Evolutionary conservation across 2,888 invertebrate species (phyloP).

Genomic region (Argynnis bischoffii): DNA sequence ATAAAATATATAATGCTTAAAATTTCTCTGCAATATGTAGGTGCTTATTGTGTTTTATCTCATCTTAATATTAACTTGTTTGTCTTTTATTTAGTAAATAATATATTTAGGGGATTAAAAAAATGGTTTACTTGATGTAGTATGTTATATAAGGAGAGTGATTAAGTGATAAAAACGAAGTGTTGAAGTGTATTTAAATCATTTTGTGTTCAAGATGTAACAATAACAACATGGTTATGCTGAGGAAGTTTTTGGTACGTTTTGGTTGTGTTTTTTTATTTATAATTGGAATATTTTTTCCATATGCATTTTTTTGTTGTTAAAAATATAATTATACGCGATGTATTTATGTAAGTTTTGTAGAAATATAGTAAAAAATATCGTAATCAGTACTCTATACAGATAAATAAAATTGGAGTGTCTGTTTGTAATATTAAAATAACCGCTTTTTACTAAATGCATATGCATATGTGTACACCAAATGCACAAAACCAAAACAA

Average conservation of each 20-base stretch:
- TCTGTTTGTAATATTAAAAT: no score
- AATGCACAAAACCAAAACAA: no score
- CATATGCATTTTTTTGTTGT: not conserved
- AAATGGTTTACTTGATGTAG: not conserved
- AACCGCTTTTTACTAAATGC: no score
- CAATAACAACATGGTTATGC: constrained; percentile 63
- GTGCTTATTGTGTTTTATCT: no score
- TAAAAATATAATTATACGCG: no score
- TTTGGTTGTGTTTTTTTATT: constrained; percentile 31
- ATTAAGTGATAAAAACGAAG: constrained; percentile 12
- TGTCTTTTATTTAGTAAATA: not conserved
- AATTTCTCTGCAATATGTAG: no score
- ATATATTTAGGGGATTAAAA: not conserved
- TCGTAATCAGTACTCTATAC: no score
- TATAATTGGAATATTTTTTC: constrained; percentile 1
- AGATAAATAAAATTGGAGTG: no score
- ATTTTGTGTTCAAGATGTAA: constrained; percentile 54
- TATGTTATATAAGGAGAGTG: not conserved
- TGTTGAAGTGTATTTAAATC: constrained; percentile 16
- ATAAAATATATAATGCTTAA: no score
- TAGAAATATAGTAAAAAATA: no score
- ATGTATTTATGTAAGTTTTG: no score
- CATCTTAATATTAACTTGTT: not conserved
- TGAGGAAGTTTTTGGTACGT: constrained; percentile 69
- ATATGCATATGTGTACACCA: no score